Evolutionary conservation across 2,888 invertebrate genomes (phyloP).

Genomic region (Leptogaster cylindrica): DNA sequence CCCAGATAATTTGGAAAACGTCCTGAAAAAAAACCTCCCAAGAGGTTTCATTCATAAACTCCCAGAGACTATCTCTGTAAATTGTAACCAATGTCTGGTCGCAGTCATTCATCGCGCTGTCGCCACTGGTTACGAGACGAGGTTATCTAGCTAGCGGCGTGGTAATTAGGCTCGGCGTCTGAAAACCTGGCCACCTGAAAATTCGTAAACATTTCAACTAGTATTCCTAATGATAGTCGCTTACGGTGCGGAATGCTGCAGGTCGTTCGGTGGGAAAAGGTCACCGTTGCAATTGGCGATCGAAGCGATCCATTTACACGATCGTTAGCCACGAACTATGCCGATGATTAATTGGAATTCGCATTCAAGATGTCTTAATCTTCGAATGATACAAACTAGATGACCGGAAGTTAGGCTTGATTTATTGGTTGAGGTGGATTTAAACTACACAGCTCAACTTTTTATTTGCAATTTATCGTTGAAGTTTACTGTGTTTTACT

Average conservation of each 20-base stretch:
- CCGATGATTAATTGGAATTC: conserved; percentile 21
- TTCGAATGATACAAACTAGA: conserved; percentile 15
- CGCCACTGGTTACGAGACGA: conserved; percentile 12
- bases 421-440: conserved; percentile 12
- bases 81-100: conserved; percentile 20
- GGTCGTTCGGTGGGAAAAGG: not conserved
- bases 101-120: not conserved
- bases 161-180: conserved; percentile 28
- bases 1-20: too few species aligned
- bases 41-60: conserved; percentile 31
- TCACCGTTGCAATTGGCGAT: not conserved
- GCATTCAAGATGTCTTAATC: conserved; percentile 16
- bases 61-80: too few species aligned
- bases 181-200: conserved; percentile 4
- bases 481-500: too few species aligned
- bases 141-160: not conserved
- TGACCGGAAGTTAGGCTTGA: conserved; percentile 30
- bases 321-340: not conserved
- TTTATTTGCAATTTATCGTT: too few species aligned
- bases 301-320: not conserved
- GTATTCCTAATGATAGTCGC: conserved; percentile 11
- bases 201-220: conserved; percentile 14
- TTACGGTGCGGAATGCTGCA: not conserved
- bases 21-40: conserved; percentile 5
- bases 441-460: too few species aligned